Conservation (phyloP, 2,888 invertebrate genomes). For the Pseudeuparius sepicola region DNA sequence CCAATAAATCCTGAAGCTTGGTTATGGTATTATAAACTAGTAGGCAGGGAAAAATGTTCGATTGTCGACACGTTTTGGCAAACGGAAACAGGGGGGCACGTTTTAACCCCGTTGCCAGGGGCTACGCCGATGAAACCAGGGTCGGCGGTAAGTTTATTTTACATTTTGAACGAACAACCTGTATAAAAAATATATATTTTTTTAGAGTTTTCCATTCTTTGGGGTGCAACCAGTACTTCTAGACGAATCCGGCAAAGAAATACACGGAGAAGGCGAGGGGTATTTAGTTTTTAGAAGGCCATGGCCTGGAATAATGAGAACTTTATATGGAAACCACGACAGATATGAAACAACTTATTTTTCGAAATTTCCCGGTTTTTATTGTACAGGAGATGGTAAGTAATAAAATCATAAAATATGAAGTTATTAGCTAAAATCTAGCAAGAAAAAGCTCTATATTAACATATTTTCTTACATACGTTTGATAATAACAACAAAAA, state of each 20-base stretch:
- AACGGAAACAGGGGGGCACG: slow-evolving; percentile 98
- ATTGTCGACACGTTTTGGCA: slow-evolving; percentile 99
- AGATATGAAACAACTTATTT: slow-evolving; percentile 90
- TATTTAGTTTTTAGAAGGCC: slow-evolving; percentile 89
- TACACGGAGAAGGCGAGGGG: slow-evolving; percentile 86
- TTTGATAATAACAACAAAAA: too few species aligned
- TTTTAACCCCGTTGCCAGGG: slow-evolving; percentile 90
- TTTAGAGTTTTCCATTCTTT: slow-evolving; percentile 91
- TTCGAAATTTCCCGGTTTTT: slow-evolving; percentile 91
- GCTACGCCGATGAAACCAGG: slow-evolving; percentile 97
- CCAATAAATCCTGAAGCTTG: slow-evolving; percentile 98
- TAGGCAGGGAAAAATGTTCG: slow-evolving; percentile 77
- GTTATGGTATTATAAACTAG: slow-evolving; percentile 84
- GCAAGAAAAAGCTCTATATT: too few species aligned
- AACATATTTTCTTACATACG: too few species aligned
- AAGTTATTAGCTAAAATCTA: too few species aligned
- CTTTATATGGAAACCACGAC: slow-evolving; percentile 83
- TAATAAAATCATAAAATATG: slow-evolving; percentile 13
- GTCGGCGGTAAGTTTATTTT: slow-evolving; percentile 69
- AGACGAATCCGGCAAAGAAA: slow-evolving; percentile 76
- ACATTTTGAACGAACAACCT: too few species aligned
- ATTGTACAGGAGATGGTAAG: slow-evolving; percentile 95
- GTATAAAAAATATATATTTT: too few species aligned
- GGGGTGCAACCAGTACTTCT: slow-evolving; percentile 84
- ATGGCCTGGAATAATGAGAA: slow-evolving; percentile 98